phyloP scores from a whole-genome alignment of 2,797 vertebrate species.

The Cryptoblepharus egeriae region DNA sequence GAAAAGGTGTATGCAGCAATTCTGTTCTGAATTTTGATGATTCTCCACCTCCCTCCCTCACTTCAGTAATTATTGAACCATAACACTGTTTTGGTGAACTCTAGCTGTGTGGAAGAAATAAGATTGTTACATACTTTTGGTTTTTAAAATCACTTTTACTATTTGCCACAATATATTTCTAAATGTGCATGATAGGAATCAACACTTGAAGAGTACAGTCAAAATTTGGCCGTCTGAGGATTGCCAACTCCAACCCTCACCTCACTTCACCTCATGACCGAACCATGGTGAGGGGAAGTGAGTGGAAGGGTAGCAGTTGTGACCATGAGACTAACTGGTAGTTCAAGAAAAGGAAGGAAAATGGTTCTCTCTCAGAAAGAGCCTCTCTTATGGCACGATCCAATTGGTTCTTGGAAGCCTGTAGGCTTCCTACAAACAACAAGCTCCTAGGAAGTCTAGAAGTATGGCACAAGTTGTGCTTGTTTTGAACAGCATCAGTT shows the following conservation, averaged over 20 bases:
- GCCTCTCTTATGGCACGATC: too few species aligned
- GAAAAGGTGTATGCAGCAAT: not conserved
- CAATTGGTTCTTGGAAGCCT: too few species aligned
- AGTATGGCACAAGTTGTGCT: too few species aligned
- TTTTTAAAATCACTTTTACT: not conserved
- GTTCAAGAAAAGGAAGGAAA: not conserved
- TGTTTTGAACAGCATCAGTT: not conserved
- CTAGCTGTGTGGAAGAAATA: not conserved
- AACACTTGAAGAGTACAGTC: not conserved
- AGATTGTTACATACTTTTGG: not conserved
- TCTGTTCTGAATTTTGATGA: not conserved
- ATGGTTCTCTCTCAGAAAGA: not conserved
- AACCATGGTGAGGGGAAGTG: not conserved
- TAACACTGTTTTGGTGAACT: not conserved
- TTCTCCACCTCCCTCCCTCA: too few species aligned
- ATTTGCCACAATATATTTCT: not conserved
- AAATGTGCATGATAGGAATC: not conserved
- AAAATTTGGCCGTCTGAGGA: not conserved
- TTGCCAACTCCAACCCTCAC: not conserved
- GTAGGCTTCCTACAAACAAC: too few species aligned
- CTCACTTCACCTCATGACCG: too few species aligned
- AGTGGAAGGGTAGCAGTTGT: not conserved
- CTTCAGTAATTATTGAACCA: not conserved
- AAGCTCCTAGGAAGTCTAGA: too few species aligned
- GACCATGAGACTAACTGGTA: not conserved